Evolutionary conservation across 2,888 invertebrate genomes (phyloP).

Genomic region (Drosophila mimetica): DNA sequence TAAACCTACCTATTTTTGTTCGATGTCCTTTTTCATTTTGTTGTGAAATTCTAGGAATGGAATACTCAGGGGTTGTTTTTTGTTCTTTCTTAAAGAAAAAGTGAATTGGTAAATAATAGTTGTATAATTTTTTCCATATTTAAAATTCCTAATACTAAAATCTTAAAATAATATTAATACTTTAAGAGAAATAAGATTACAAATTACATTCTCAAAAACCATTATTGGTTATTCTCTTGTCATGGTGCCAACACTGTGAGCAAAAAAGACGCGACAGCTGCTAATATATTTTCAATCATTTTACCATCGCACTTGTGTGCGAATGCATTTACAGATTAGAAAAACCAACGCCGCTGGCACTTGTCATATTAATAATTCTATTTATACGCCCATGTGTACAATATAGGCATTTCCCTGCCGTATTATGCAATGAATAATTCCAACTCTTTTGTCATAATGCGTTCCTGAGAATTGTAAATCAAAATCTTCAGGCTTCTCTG

Average conservation of each 20-base stretch:
- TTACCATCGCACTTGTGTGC: conserved; percentile 3
- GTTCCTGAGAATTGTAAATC: conserved; percentile 13
- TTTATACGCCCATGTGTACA: conserved; percentile 20
- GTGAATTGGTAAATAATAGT: no score
- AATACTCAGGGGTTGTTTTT: no score
- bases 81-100: no score
- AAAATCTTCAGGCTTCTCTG: conserved; percentile 3
- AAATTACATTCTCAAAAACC: no score
- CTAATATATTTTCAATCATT: conserved; percentile 39
- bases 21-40: no score
- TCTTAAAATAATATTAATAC: no score
- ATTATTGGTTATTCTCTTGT: no score
- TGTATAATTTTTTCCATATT: no score
- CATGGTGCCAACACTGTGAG: neutral
- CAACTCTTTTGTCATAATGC: conserved; percentile 1
- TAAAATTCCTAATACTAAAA: no score
- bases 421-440: conserved; percentile 19
- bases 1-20: no score
- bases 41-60: no score
- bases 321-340: conserved; percentile 28
- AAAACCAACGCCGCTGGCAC: conserved; percentile 11
- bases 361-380: conserved; percentile 36
- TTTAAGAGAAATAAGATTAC: no score
- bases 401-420: neutral
- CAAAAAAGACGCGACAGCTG: conserved; percentile 30